These are phyloP conservation scores for Gambelia wislizenii DNA, from an alignment of 2,797 vertebrate species.

Conservation along the genomic window DNA sequence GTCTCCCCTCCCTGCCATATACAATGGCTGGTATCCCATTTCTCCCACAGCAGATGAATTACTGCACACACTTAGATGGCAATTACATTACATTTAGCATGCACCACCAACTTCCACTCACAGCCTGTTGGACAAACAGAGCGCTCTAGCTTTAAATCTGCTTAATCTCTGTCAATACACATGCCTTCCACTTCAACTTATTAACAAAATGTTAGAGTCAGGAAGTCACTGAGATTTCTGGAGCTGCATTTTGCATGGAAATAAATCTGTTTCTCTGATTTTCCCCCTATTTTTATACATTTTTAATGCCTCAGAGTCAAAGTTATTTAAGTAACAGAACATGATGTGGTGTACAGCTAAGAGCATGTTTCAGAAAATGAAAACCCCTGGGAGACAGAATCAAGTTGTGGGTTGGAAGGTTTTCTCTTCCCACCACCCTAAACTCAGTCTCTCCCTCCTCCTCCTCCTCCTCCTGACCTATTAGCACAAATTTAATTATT, in stretches of 20 bases:
- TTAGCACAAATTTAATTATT: neutral
- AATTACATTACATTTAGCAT: slow-evolving; percentile 69
- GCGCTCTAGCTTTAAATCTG: slow-evolving; percentile 56
- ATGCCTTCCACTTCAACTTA: slow-evolving; percentile 41
- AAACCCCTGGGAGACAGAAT: neutral
- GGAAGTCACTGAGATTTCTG: neutral
- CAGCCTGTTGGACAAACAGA: slow-evolving; percentile 67
- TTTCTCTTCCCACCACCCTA: neutral
- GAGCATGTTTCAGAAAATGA: slow-evolving; percentile 23
- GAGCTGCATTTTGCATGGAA: slow-evolving; percentile 9
- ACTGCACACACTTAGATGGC: slow-evolving; percentile 45
- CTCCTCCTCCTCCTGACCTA: neutral
- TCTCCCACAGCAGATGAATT: slow-evolving; percentile 66
- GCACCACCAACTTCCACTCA: slow-evolving; percentile 63
- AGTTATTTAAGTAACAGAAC: neutral
- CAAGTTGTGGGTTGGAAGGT: neutral
- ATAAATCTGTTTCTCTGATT: slow-evolving; percentile 1
- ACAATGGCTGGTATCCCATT: slow-evolving; percentile 41
- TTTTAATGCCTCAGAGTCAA: slow-evolving; percentile 22
- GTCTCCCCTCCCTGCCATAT: slow-evolving; percentile 18
- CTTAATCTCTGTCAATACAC: slow-evolving; percentile 50
- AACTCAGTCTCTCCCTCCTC: neutral
- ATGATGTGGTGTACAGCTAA: neutral
- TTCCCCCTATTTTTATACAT: neutral
- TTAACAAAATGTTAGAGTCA: slow-evolving; percentile 21